A percentile compares a stretch with the other conserved stretches of the same genome.
Conservation (phyloP, 2,888 invertebrate genomes). For the Cephus pulcher region DNA sequence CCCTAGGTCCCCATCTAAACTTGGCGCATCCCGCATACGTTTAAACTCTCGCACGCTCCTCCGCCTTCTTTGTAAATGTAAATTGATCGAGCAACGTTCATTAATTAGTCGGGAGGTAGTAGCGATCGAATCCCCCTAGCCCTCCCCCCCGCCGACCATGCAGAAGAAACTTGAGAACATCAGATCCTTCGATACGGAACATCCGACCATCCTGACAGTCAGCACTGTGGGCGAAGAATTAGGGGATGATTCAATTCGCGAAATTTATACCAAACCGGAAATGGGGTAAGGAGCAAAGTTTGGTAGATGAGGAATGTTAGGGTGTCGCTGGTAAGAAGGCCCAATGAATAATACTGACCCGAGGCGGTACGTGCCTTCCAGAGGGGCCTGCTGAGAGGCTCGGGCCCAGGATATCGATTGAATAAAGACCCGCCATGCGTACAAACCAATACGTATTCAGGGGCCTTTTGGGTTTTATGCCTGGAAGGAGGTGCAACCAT, state of each 20-base stretch:
- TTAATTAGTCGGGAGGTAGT: constrained; percentile 62
- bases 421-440: constrained; percentile 41
- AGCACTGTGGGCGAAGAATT: constrained; percentile 9
- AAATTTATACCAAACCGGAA: neutral
- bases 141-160: neutral
- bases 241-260: constrained; percentile 20
- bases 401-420: constrained; percentile 52
- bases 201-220: neutral
- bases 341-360: constrained; percentile 50
- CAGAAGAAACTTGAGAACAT: neutral
- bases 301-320: neutral
- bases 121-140: constrained; percentile 36
- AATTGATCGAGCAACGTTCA: constrained; percentile 63
- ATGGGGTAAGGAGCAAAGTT: neutral
- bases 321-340: neutral
- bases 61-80: constrained; percentile 58
- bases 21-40: constrained; percentile 13
- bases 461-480: neutral
- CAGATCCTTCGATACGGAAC: neutral
- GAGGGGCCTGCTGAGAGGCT: constrained; percentile 49
- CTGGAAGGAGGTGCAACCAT: neutral
- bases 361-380: constrained; percentile 46
- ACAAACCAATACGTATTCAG: neutral
- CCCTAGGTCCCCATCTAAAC: neutral
- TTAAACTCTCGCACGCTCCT: constrained; percentile 9